Conservation (phyloP, 2,797 vertebrate species). For the Chlorospingus flavigularis region DNA sequence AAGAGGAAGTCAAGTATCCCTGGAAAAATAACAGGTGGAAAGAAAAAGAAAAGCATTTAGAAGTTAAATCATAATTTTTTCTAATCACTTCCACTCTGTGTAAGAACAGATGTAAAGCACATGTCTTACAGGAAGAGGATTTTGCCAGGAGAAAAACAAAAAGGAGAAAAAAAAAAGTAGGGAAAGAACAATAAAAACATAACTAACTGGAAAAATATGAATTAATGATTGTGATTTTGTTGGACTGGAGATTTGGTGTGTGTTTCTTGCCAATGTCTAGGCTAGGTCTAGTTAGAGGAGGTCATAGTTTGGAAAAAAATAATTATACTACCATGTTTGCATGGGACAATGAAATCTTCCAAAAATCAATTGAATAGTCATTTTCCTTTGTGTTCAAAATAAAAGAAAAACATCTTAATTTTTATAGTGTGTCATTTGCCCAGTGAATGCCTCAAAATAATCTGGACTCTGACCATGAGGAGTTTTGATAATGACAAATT, state of each 20-base stretch:
- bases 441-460: neutral
- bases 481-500: neutral
- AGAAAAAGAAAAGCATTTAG: neutral
- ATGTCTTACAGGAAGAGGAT: neutral
- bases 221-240: neutral
- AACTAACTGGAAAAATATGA: neutral
- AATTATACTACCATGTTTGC: neutral
- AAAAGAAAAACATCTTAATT: neutral
- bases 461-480: neutral
- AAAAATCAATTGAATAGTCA: neutral
- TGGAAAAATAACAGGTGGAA: neutral
- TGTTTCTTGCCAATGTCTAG: neutral
- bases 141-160: neutral
- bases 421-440: neutral
- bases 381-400: neutral
- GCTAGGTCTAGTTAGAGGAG: neutral
- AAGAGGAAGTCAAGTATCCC: neutral
- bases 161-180: neutral
- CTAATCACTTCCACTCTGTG: neutral
- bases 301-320: neutral
- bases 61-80: neutral
- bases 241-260: neutral
- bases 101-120: slow-evolving; percentile 9
- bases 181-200: neutral
- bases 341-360: neutral